Percentiles rank a stretch among this genome's conserved stretches.
Evolutionary conservation across 30 jellyfish, hydroid and myxozoan genomes (phyloP).

Genomic region (Cassiopea andromeda): DNA sequence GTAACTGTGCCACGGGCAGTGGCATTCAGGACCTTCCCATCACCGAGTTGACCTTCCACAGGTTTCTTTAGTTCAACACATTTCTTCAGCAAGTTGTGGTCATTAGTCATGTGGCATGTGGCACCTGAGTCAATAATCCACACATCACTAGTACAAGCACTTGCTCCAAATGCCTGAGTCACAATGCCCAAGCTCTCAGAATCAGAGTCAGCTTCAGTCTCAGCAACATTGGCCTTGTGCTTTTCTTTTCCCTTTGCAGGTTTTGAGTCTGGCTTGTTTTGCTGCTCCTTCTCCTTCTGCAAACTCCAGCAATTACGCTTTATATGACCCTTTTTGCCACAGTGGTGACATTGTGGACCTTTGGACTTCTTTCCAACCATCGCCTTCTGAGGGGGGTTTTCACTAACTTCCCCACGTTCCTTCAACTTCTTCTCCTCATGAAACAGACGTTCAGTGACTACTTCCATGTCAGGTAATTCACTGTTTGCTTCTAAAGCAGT

Average conservation of each 20-base stretch:
- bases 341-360: conserved; percentile 52
- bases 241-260: neutral
- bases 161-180: conserved; percentile 5
- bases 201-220: conserved; percentile 11
- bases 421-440: conserved; percentile 60
- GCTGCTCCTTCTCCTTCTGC: conserved; percentile 1
- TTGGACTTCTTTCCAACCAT: conserved; percentile 1
- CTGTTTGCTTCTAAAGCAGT: conserved; percentile 75
- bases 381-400: neutral
- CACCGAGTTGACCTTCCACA: neutral
- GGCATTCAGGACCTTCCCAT: neutral
- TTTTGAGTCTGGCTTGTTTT: neutral
- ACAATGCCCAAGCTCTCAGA: conserved; percentile 5
- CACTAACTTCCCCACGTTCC: conserved; percentile 17
- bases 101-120: conserved; percentile 57
- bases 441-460: conserved; percentile 57
- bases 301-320: conserved; percentile 42
- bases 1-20: conserved; percentile 3
- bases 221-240: conserved; percentile 44
- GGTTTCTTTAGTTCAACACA: conserved; percentile 2
- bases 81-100: neutral
- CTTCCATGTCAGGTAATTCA: conserved; percentile 64
- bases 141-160: neutral
- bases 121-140: conserved; percentile 81
- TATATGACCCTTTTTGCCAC: conserved; percentile 69